Percentiles rank a stretch among this genome's conserved stretches.
phyloP scores from a whole-genome alignment of 2,888 invertebrate genomes.

The Apocheima hispidaria region DNA sequence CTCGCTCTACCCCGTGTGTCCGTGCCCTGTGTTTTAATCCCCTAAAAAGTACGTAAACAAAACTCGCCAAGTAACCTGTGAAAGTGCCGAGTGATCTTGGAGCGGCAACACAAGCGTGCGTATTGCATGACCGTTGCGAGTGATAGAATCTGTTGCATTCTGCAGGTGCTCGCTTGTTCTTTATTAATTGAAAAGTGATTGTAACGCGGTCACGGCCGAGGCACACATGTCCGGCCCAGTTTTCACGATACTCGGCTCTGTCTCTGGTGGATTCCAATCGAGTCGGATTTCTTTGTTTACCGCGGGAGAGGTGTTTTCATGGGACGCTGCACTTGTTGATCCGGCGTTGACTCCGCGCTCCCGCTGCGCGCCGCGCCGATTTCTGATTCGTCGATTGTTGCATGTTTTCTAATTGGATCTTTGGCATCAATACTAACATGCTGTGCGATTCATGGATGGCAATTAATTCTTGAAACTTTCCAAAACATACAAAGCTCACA shows the following conservation, averaged over 20 bases:
- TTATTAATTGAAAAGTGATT: conserved; percentile 86
- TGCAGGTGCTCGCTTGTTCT: conserved; percentile 80
- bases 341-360: conserved; percentile 42
- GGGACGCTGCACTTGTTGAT: conserved; percentile 69
- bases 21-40: conserved; percentile 70
- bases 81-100: conserved; percentile 69
- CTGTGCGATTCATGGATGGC: conserved; percentile 37
- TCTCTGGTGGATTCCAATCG: conserved; percentile 70
- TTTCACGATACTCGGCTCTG: conserved; percentile 77
- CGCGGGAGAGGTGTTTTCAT: conserved; percentile 54
- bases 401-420: conserved; percentile 44
- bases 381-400: conserved; percentile 42
- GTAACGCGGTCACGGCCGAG: conserved; percentile 84
- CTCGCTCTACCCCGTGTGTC: conserved; percentile 63
- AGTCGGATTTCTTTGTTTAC: conserved; percentile 78
- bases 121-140: conserved; percentile 61
- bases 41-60: conserved; percentile 76
- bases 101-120: conserved; percentile 67
- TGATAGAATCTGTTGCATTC: conserved; percentile 77
- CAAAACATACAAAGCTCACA: conserved; percentile 34
- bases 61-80: conserved; percentile 63
- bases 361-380: conserved; percentile 36
- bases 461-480: conserved; percentile 48
- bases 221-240: conserved; percentile 85
- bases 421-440: conserved; percentile 47